A percentile compares a stretch with the other conserved stretches of the same genome.
Evolutionary conservation across 1,140 invertebrate genomes (phyloP).

Genomic region (Megathymus violae): DNA sequence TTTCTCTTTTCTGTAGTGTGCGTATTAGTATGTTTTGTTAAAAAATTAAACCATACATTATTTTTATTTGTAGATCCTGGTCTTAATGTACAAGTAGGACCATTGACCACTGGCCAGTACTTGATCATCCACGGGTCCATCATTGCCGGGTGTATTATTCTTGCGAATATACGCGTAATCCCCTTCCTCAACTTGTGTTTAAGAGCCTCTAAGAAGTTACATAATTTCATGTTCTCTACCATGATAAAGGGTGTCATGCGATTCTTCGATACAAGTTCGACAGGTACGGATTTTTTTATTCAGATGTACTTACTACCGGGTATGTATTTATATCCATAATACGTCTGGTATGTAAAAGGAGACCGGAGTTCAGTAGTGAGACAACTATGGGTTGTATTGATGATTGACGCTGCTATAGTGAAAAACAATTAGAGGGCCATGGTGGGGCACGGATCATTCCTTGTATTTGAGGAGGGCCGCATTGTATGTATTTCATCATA

Average conservation of each 20-base stretch:
- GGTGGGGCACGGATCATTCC: too few relatives aligned
- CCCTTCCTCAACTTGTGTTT: constrained; percentile 85
- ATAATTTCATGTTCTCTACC: constrained; percentile 86
- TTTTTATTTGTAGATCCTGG: constrained; percentile 53
- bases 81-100: constrained; percentile 64
- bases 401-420: too few relatives aligned
- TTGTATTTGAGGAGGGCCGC: too few relatives aligned
- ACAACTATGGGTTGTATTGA: too few relatives aligned
- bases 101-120: constrained; percentile 69
- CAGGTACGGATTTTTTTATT: constrained; percentile 79
- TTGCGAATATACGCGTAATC: constrained; percentile 77
- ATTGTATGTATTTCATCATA: too few relatives aligned
- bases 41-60: background rate
- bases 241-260: constrained; percentile 90
- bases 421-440: too few relatives aligned
- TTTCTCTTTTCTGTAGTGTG: too few relatives aligned
- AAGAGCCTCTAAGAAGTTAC: constrained; percentile 85
- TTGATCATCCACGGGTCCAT: constrained; percentile 66
- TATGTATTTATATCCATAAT: too few relatives aligned
- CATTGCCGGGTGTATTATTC: constrained; percentile 45
- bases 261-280: constrained; percentile 94
- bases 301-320: too few relatives aligned
- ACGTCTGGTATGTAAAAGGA: too few relatives aligned
- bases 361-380: too few relatives aligned
- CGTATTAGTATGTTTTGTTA: too few relatives aligned